These are phyloP conservation scores for Mustela lutreola DNA, from an alignment of 2,113 vertebrate genomes.

Conservation along the genomic window DNA sequence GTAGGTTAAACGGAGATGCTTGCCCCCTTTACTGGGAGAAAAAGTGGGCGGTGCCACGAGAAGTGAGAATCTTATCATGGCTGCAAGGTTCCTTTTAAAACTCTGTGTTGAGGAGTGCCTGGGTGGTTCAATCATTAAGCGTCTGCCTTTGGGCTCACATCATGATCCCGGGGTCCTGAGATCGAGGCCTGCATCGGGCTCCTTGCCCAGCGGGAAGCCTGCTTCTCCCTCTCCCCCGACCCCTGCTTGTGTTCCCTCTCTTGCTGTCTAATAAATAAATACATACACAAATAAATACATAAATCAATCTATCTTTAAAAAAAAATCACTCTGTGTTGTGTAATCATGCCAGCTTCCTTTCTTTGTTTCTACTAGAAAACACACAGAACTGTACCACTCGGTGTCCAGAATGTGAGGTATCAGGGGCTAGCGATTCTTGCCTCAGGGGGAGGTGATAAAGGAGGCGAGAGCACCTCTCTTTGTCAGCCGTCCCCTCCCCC, in stretches of 20 bases:
- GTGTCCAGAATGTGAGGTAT: not conserved
- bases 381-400: not conserved
- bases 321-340: not conserved
- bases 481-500: not conserved
- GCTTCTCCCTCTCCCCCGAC: no score
- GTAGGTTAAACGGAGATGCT: constrained; percentile 43
- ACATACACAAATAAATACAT: no score
- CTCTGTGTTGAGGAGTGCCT: not conserved
- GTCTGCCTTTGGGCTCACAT: no score
- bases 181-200: no score
- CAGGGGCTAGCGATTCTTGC: not conserved
- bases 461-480: not conserved
- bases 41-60: not conserved
- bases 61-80: not conserved
- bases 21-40: not conserved
- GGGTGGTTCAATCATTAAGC: no score
- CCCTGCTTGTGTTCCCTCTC: no score
- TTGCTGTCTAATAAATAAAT: no score
- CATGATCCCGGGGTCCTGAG: no score
- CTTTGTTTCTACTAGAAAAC: constrained; percentile 24
- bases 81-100: not conserved
- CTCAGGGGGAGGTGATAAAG: not conserved
- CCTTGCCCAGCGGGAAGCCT: no score
- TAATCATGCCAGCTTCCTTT: not conserved
- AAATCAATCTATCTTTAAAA: no score